Evolutionary conservation across 2,113 vertebrate genomes (phyloP).

Genomic region (Corvus hawaiiensis): DNA sequence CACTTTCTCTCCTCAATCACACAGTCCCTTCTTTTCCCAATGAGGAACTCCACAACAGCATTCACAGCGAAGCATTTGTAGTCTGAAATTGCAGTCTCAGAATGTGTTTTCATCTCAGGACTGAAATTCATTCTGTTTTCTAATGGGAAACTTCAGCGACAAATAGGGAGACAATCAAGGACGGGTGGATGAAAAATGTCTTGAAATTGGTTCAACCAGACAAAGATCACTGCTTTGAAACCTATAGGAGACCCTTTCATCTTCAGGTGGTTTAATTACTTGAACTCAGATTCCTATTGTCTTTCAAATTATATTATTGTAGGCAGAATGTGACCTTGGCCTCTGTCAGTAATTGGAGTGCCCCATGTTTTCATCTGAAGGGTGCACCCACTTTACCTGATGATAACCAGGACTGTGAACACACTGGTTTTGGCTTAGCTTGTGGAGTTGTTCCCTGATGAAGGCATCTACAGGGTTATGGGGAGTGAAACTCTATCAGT

Average conservation of each 20-base stretch:
- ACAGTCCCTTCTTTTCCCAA: neutral
- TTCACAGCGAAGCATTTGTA: neutral
- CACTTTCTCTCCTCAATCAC: neutral
- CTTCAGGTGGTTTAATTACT: neutral
- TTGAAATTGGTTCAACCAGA: neutral
- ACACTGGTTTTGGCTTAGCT: fast-evolving
- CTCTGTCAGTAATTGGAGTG: neutral
- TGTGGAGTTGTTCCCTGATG: neutral
- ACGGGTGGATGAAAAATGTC: neutral
- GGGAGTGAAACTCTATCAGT: neutral
- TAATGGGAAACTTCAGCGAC: neutral
- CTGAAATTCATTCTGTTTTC: neutral
- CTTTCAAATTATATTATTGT: neutral
- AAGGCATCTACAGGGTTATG: neutral
- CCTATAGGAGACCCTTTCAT: neutral
- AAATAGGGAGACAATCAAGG: neutral
- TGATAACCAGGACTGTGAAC: neutral
- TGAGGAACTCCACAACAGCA: neutral
- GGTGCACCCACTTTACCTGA: neutral
- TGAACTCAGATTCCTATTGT: neutral
- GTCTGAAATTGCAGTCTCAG: neutral
- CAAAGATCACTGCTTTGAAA: neutral
- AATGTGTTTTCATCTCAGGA: neutral
- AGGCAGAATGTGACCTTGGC: neutral
- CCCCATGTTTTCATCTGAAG: neutral